A percentile compares a stretch with the other conserved stretches of the same genome.
phyloP scores from a whole-genome alignment of 2,888 invertebrate genomes.

The Clusia tigrina region DNA sequence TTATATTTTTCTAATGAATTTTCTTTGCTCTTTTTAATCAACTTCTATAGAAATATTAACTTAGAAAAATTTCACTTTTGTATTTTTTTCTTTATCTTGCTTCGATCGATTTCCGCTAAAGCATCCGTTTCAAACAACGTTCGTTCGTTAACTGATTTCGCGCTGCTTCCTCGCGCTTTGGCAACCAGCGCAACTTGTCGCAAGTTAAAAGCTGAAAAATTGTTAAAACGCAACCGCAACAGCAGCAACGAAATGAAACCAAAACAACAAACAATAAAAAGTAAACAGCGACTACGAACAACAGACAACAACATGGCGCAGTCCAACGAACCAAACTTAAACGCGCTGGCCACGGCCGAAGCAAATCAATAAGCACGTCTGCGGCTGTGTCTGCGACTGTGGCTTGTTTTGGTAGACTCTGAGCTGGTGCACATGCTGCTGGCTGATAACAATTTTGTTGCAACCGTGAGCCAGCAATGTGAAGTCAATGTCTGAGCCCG shows the following conservation, averaged over 20 bases:
- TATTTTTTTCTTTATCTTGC: constrained; percentile 23
- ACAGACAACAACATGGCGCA: constrained; percentile 5
- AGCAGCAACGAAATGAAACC: constrained; percentile 5
- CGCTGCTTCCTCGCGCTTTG: constrained; percentile 49
- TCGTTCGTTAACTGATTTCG: constrained; percentile 62
- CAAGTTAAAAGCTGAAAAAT: constrained; percentile 47
- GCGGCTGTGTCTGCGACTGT: too few species aligned
- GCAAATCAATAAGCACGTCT: constrained; percentile 49
- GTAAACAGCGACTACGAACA: too few species aligned
- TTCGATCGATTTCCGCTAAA: constrained; percentile 34
- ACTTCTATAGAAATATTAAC: too few species aligned
- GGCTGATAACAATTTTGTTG: not conserved
- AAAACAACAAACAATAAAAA: too few species aligned
- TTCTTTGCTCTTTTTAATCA: too few species aligned
- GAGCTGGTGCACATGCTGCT: not conserved
- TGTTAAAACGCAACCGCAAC: constrained; percentile 36
- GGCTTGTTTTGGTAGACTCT: not conserved
- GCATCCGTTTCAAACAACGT: constrained; percentile 59
- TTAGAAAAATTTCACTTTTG: constrained; percentile 58
- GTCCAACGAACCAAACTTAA: constrained; percentile 17
- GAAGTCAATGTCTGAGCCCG: too few species aligned
- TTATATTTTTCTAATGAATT: too few species aligned
- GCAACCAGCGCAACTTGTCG: constrained; percentile 46
- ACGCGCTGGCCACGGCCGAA: constrained; percentile 47
- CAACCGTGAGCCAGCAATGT: not conserved